Evolutionary conservation across 2,888 invertebrate species (phyloP).

Genomic region (Nephrotoma flavescens): DNA sequence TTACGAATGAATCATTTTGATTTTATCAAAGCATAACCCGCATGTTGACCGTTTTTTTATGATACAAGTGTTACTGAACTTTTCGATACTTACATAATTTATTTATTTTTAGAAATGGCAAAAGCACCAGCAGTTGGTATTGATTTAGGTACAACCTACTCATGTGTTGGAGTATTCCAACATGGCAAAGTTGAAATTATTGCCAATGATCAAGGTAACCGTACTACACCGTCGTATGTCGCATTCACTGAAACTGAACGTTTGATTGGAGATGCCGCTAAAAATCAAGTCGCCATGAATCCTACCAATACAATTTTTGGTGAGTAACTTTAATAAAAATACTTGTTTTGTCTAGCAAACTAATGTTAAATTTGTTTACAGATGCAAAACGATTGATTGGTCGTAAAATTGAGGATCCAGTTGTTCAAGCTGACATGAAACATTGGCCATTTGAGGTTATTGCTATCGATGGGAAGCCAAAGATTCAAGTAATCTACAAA

Average conservation of each 20-base stretch:
- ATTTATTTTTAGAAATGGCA: constrained; percentile 23
- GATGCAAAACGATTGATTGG: constrained; percentile 93
- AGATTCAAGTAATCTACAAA: constrained; percentile 72
- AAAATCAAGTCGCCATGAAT: constrained; percentile 77
- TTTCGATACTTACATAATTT: neutral
- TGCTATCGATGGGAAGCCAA: constrained; percentile 64
- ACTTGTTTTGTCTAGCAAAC: neutral
- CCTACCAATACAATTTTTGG: constrained; percentile 71
- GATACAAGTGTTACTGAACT: too few species aligned
- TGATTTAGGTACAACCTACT: constrained; percentile 92
- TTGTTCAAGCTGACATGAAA: constrained; percentile 90
- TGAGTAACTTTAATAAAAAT: constrained; percentile 18
- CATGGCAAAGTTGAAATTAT: constrained; percentile 83
- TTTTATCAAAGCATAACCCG: neutral
- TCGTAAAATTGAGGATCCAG: constrained; percentile 70
- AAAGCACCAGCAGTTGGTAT: constrained; percentile 80
- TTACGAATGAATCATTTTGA: too few species aligned
- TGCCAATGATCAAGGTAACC: constrained; percentile 81
- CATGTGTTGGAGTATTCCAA: constrained; percentile 86
- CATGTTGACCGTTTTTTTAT: neutral
- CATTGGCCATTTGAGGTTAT: constrained; percentile 87
- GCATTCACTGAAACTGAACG: constrained; percentile 75
- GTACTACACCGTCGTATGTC: constrained; percentile 64
- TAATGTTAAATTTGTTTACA: constrained; percentile 7
- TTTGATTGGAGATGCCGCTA: constrained; percentile 70